phyloP scores from a whole-genome alignment of 2,113 vertebrate species.

The Microcebus griseorufus region DNA sequence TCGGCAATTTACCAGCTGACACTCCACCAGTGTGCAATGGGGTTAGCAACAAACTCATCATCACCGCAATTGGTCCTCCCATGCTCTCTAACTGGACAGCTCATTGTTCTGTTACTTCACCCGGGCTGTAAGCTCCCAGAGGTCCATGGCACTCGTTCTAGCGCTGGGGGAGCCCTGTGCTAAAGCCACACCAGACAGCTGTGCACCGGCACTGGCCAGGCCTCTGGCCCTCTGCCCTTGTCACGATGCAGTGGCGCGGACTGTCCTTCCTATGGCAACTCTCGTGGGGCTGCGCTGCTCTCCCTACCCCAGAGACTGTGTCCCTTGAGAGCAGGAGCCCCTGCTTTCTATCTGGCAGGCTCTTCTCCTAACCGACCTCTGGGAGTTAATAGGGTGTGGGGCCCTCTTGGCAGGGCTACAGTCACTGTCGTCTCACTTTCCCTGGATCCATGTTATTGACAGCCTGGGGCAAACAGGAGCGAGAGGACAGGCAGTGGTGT shows the following conservation, averaged over 20 bases:
- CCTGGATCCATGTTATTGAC: neutral
- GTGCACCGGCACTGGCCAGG: neutral
- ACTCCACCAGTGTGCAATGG: accelerated
- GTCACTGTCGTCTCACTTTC: neutral
- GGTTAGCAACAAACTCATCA: too few relatives aligned
- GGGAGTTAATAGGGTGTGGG: neutral
- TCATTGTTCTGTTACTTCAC: neutral
- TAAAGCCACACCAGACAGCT: neutral
- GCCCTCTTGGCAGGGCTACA: neutral
- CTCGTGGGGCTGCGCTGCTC: too few relatives aligned
- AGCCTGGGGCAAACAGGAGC: neutral
- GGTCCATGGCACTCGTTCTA: too few relatives aligned
- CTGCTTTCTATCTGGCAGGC: neutral
- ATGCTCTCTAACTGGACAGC: neutral
- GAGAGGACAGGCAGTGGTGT: neutral
- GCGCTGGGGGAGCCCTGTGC: neutral
- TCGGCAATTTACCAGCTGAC: neutral
- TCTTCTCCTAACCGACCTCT: neutral
- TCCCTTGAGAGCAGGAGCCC: neutral
- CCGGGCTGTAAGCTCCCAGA: neutral
- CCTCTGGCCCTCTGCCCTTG: accelerated
- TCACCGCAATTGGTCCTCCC: neutral
- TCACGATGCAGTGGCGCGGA: too few relatives aligned
- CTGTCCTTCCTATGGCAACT: neutral
- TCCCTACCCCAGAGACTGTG: neutral